Conservation (phyloP, 2,888 invertebrate genomes). For the Cerastoderma edule region DNA sequence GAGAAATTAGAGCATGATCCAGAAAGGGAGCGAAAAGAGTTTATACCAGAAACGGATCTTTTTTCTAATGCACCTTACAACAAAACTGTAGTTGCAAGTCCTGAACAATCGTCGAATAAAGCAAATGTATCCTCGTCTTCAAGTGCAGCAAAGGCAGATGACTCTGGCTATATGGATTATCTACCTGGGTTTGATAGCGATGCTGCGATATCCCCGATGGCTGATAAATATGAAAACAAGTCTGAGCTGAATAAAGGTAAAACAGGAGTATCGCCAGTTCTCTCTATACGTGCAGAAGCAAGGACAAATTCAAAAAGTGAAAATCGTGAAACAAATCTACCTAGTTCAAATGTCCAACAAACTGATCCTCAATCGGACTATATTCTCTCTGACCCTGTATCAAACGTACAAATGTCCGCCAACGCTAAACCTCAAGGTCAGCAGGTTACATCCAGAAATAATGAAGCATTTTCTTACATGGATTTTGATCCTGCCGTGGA, state of each 20-base stretch:
- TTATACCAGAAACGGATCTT: conserved; percentile 54
- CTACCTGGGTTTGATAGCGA: conserved; percentile 40
- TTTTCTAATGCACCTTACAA: conserved; percentile 42
- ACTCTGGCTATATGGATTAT: conserved; percentile 62
- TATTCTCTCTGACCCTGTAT: conserved; percentile 8
- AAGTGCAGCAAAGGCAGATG: conserved; percentile 32
- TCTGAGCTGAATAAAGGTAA: too few species aligned
- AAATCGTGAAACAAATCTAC: neutral
- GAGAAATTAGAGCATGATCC: conserved; percentile 37
- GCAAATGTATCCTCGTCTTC: too few species aligned
- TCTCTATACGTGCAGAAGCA: too few species aligned
- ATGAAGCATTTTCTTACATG: conserved; percentile 58
- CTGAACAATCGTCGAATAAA: neutral
- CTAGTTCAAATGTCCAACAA: neutral
- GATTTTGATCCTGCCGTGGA: conserved; percentile 61
- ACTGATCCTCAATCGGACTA: conserved; percentile 28
- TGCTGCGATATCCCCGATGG: neutral
- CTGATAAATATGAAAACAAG: neutral
- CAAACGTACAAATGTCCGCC: neutral
- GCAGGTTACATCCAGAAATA: too few species aligned
- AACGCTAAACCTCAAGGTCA: too few species aligned
- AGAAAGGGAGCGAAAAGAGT: conserved; percentile 34
- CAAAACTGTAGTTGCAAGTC: conserved; percentile 4
- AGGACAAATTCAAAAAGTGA: neutral
- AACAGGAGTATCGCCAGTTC: too few species aligned